A percentile compares a stretch with the other conserved stretches of the same genome.
phyloP scores from a whole-genome alignment of 1,140 invertebrate genomes.

The Pentalonia nigronervosa region DNA sequence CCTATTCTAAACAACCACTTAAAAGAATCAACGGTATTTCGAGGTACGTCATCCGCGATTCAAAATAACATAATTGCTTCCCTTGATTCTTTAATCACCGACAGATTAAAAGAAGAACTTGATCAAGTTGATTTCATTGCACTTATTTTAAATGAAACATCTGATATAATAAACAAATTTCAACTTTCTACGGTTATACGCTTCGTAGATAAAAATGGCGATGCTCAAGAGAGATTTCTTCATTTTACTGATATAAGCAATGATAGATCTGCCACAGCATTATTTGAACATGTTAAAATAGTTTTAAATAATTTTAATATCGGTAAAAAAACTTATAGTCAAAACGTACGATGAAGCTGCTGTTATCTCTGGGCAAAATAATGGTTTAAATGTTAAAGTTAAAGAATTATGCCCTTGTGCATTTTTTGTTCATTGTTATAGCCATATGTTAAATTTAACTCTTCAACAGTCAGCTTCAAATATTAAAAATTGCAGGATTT shows the following conservation, averaged over 20 bases:
- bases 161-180: not conserved
- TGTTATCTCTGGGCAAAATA: not conserved
- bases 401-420: not conserved
- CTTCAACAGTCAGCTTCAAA: not conserved
- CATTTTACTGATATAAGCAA: no score
- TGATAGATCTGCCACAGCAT: not conserved
- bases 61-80: no score
- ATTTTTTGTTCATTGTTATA: conserved; percentile 8
- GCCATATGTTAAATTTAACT: not conserved
- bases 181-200: not conserved
- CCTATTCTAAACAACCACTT: not conserved
- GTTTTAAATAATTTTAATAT: no score
- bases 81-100: not conserved
- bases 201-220: no score
- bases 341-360: not conserved
- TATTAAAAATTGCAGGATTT: not conserved
- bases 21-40: not conserved
- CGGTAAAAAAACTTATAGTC: not conserved
- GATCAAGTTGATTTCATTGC: not conserved
- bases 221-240: no score
- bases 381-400: conserved; percentile 5
- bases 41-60: not conserved
- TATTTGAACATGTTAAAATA: not conserved
- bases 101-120: not conserved
- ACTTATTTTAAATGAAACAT: not conserved